Evolutionary conservation across 2,888 invertebrate species (phyloP).

Genomic region (Achlya flavicornis): DNA sequence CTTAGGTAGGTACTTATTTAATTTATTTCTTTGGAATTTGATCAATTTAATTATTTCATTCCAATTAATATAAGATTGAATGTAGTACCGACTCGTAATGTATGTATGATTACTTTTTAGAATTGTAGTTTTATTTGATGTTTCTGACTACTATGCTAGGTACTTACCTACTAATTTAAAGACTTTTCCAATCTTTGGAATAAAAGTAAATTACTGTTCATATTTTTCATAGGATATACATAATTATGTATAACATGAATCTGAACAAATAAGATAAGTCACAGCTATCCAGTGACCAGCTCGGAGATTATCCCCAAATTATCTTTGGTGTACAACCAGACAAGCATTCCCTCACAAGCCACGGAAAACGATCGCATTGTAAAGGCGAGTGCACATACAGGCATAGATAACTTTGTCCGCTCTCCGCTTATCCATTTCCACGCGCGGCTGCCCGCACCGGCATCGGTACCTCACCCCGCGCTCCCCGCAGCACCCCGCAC

Average conservation of each 20-base stretch:
- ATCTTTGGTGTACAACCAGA: neutral
- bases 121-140: no score
- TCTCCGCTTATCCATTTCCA: slow-evolving; percentile 2
- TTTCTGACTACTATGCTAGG: no score
- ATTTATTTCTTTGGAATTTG: neutral
- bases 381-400: neutral
- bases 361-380: neutral
- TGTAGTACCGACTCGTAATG: neutral
- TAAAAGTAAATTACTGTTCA: neutral
- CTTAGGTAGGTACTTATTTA: neutral
- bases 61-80: no score
- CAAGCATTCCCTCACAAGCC: neutral
- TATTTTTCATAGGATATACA: neutral
- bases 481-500: neutral
- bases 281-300: no score
- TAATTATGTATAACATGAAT: no score
- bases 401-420: slow-evolving; percentile 7
- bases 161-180: neutral
- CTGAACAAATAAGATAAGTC: no score
- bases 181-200: neutral
- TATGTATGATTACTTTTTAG: neutral
- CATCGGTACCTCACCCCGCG: neutral
- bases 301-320: neutral
- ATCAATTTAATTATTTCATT: neutral
- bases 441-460: neutral